These are phyloP conservation scores for Neocloeon triangulifer DNA, from an alignment of 1,140 invertebrate species.

Conservation along the genomic window DNA sequence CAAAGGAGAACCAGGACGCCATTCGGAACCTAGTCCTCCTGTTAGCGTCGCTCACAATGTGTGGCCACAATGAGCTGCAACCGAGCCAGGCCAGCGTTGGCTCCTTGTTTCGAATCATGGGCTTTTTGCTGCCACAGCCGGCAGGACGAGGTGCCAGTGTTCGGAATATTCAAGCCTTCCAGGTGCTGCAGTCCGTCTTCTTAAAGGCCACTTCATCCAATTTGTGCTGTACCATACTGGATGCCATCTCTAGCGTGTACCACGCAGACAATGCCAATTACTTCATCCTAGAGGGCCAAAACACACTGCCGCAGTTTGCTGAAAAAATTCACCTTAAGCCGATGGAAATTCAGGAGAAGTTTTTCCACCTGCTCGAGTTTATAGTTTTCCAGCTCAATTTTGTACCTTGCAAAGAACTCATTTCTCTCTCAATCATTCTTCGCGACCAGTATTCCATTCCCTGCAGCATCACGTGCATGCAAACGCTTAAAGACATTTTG, in stretches of 20 bases:
- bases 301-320: conserved; percentile 85
- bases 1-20: conserved; percentile 63
- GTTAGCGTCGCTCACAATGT: conserved; percentile 81
- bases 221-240: conserved; percentile 73
- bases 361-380: conserved; percentile 88
- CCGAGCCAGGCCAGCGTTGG: conserved; percentile 64
- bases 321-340: conserved; percentile 86
- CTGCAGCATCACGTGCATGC: conserved; percentile 73
- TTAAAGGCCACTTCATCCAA: conserved; percentile 65
- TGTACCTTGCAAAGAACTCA: conserved; percentile 96
- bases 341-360: conserved; percentile 71
- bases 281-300: conserved; percentile 91
- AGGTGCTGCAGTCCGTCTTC: conserved; percentile 86
- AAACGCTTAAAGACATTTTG: conserved; percentile 69
- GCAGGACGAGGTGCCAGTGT: conserved; percentile 63
- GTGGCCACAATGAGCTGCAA: conserved; percentile 71
- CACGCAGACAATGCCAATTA: conserved; percentile 97
- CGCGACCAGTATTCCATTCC: conserved; percentile 53
- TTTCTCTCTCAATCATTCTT: conserved; percentile 78
- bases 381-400: conserved; percentile 94
- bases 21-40: conserved; percentile 80
- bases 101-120: conserved; percentile 79
- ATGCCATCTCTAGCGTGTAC: conserved; percentile 90
- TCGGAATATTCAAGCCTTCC: conserved; percentile 84
- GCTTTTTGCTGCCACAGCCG: conserved; percentile 75